phyloP scores from a whole-genome alignment of 2,888 invertebrate species.

The Nomada flava region DNA sequence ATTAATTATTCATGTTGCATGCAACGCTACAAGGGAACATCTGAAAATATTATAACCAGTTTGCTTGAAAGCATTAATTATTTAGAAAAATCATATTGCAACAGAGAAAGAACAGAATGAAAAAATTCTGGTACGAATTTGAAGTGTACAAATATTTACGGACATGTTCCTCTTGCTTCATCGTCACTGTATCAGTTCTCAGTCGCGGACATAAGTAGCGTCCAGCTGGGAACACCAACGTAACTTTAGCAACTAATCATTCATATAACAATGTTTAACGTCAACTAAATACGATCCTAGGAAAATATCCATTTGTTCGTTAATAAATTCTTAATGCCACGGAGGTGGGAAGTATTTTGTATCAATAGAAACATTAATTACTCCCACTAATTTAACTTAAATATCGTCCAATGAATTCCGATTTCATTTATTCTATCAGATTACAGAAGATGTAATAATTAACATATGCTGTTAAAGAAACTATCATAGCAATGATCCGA shows the following conservation, averaged over 20 bases:
- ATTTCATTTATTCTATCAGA: not conserved
- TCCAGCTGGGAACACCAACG: slow-evolving; percentile 74
- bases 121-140: slow-evolving; percentile 36
- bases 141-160: slow-evolving; percentile 57
- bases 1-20: slow-evolving; percentile 5
- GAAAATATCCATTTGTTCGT: not conserved
- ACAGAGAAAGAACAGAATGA: slow-evolving; percentile 33
- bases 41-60: slow-evolving; percentile 1
- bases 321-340: not conserved
- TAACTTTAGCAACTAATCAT: slow-evolving; percentile 29
- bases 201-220: slow-evolving; percentile 68
- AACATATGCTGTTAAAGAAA: slow-evolving; percentile 1
- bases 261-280: no score
- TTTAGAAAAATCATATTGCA: slow-evolving; percentile 31
- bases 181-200: slow-evolving; percentile 72
- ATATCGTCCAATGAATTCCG: not conserved
- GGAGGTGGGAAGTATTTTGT: not conserved
- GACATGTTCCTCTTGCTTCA: slow-evolving; percentile 77
- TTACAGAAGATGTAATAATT: slow-evolving; percentile 30
- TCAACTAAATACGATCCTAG: not conserved
- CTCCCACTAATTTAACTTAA: not conserved
- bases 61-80: slow-evolving; percentile 12
- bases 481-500: no score
- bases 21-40: not conserved
- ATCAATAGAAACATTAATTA: not conserved